Evolutionary conservation across 2,888 invertebrate genomes (phyloP), one percentile per base, ranked within the genome.

Genomic region (Troides aeacus): DNA sequence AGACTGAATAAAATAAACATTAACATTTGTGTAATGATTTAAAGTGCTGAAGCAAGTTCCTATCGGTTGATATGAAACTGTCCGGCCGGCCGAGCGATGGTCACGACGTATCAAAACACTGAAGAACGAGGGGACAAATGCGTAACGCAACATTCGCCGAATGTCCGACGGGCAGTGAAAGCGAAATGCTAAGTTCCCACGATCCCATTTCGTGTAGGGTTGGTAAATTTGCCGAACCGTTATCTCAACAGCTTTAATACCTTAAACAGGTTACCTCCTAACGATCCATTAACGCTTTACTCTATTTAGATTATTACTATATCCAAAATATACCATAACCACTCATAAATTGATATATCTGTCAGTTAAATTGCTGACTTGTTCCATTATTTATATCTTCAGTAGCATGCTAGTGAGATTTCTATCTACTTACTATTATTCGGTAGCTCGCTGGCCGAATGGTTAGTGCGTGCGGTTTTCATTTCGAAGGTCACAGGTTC

Each of bases 131-230:
- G 61, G 61, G 67, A 71, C 70, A 71, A 71, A 67, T 71, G 70
- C 70, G 70, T 71, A 71, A 71, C 64, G 67, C 70, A 71, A 71
- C 67, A 64, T 71, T 71, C 67, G 67, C 67, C 70, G 67, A 71
- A 71, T 71, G 70, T 71, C 67, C 67, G 67, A 67, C 66, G 66
- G 70, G 39, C 67, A 75, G 79, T 81, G 81, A 82, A 82, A 81
- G 77, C 76, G 79, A 71, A 81, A 82, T 82, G 81, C 72, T 80
- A 77, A 62, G 81, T 81, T 79, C 79, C 79, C 79, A 79, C 79
- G 79, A 75, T 74, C 72, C 76, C 66, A 69, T 74, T 72, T 39
- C 36, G 67, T 30, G 53, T 60, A 66, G 66, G 70, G 70, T 59
- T 70, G 66, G 59, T 60, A 24, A 70, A 53, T 66, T 50, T 59